Base-by-base conservation (phyloP, 2,797 vertebrate species). In the Micromesistius poutassou region DNA sequence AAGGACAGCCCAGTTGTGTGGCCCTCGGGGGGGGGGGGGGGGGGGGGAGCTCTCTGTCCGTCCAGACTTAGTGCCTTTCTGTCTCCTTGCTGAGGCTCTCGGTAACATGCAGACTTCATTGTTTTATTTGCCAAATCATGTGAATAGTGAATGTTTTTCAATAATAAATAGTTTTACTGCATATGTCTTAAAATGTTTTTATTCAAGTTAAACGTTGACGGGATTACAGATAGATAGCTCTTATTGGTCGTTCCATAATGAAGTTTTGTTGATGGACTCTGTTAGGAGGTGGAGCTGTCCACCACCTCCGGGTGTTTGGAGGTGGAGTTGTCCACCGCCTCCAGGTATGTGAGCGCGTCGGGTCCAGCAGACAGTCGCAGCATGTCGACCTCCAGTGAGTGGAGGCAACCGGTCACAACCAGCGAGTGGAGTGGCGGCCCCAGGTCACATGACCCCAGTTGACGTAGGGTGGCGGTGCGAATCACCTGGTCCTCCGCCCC, bases 361-460 rank as follows among this genome's bases (percentile, higher is more conserved):
- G 91, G 85, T 50, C 93, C 88, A 5, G 94, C 92, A 82, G 95
- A 96, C 4, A 97, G 88, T 74, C 90, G 80, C 30, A 99, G 93
- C 96, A 99, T 96, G 82, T 99, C 97, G 79, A 94, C 79, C 91
- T 99, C 98, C 87, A 99, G 87, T 0, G 97, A 97, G 87, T 99
- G 98, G 90, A 98, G 91, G 46, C 78, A 90, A 28, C 96, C 96
- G 0, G 96, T 96, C 78, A 99, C 85, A 5, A 98, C 87, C 89
- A 99, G 84, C 2, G 96, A 98, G 86, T 99, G 98, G 3, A 99
- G 89, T 0, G 98, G 98, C 0, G 84, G 89, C 0, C 97, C 97
- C 3, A 99, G 79, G 82, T 97, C 95, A 89, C 94, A 94, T 0
- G 93, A 92, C 66, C 89, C 89, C 93, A 99, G 93, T 77, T 97